These are phyloP conservation scores for Microcebus griseorufus DNA, from an alignment of 2,113 vertebrate genomes.

Conservation along the genomic window DNA sequence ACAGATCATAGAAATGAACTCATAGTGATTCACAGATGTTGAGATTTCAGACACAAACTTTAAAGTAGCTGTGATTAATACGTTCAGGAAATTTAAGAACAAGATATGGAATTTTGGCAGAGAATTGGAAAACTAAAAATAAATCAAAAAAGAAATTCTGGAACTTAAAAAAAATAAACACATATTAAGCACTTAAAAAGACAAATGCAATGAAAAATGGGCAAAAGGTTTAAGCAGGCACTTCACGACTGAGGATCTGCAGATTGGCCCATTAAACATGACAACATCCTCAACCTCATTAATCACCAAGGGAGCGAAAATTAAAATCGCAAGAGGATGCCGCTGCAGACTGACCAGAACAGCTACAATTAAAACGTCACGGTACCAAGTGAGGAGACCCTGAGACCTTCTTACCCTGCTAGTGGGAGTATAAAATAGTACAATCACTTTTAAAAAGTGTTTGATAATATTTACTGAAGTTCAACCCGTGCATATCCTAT, in stretches of 20 bases:
- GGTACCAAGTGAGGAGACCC: rapidly evolving
- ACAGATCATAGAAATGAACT: background rate
- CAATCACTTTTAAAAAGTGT: rapidly evolving
- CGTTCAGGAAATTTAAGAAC: background rate
- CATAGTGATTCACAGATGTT: rapidly evolving
- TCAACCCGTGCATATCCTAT: rapidly evolving
- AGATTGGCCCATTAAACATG: background rate
- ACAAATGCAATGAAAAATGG: background rate
- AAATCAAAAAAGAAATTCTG: background rate
- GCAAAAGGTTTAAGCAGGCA: background rate
- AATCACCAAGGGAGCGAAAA: background rate
- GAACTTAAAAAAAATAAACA: background rate
- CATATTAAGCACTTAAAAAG: background rate
- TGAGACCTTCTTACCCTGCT: rapidly evolving
- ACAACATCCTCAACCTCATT: background rate
- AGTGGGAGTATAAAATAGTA: background rate
- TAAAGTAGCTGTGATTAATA: background rate
- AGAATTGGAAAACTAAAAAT: background rate
- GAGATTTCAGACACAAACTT: background rate
- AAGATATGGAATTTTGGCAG: background rate
- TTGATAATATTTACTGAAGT: rapidly evolving
- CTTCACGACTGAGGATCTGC: background rate
- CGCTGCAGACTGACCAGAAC: rapidly evolving
- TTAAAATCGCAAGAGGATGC: background rate
- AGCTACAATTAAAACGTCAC: background rate